Conservation (phyloP, 2,797 vertebrate species). For the Oophaga sylvatica region DNA sequence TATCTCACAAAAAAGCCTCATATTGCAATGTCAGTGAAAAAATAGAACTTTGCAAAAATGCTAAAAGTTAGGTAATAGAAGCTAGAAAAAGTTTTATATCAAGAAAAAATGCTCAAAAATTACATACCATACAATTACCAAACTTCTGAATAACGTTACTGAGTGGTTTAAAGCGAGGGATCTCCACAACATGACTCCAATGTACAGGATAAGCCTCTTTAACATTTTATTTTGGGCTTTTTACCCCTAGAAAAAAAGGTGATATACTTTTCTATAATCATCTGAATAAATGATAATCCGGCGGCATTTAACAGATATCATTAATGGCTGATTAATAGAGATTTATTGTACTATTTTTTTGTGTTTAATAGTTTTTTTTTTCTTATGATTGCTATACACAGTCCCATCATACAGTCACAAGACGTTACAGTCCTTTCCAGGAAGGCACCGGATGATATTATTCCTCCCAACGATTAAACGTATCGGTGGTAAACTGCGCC, state of each 20-base stretch:
- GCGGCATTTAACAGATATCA: background rate
- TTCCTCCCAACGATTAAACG: slow-evolving; percentile 34
- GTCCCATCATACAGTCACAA: background rate
- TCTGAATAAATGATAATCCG: background rate
- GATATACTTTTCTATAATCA: background rate
- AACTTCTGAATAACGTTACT: too few species aligned
- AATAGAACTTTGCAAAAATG: too few species aligned
- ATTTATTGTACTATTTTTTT: background rate
- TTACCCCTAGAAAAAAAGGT: background rate
- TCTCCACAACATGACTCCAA: too few species aligned
- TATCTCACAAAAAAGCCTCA: too few species aligned
- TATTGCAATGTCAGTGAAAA: too few species aligned
- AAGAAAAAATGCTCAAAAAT: too few species aligned
- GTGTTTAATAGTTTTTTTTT: background rate
- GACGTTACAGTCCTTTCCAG: background rate
- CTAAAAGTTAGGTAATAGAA: too few species aligned
- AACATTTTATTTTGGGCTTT: background rate
- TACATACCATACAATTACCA: too few species aligned
- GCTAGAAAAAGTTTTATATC: too few species aligned
- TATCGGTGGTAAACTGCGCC: slow-evolving; percentile 23
- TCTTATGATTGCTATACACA: background rate
- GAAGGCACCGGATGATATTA: slow-evolving; percentile 1
- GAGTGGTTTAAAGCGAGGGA: too few species aligned
- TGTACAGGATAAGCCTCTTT: too few species aligned
- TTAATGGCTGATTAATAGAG: background rate